Evolutionary conservation across 23 tunicate species (phyloP).

Genomic region (Corella eumyota): DNA sequence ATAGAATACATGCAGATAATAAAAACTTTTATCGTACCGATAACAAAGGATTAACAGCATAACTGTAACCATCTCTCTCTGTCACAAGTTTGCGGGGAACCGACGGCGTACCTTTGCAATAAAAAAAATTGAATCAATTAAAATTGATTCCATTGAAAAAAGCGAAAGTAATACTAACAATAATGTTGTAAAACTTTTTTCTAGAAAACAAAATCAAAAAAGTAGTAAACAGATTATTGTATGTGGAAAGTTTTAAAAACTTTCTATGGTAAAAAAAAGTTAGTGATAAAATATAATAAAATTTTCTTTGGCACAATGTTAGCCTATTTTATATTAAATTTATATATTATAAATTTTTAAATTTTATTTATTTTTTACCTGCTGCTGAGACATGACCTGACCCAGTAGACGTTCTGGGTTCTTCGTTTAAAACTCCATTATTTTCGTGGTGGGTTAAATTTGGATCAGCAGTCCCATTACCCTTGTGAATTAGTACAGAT

Average conservation of each 20-base stretch:
- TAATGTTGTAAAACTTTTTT: too few relatives aligned
- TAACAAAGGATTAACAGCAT: constrained; percentile 15
- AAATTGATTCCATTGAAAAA: too few relatives aligned
- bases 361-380: too few relatives aligned
- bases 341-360: too few relatives aligned
- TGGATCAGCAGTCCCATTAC: constrained; percentile 8
- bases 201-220: neutral
- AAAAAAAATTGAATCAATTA: too few relatives aligned
- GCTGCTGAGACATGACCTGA: constrained; percentile 14
- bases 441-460: neutral
- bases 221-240: neutral
- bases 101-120: constrained; percentile 17
- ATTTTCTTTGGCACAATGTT: neutral
- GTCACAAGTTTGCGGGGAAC: too few relatives aligned
- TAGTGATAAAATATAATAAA: too few relatives aligned
- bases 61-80: constrained; percentile 20
- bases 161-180: too few relatives aligned
- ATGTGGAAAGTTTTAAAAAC: too few relatives aligned
- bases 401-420: constrained; percentile 8
- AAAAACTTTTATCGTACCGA: too few relatives aligned
- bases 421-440: neutral
- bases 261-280: too few relatives aligned
- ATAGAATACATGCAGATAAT: too few relatives aligned
- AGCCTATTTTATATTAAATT: neutral
- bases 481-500: constrained; percentile 11